Conservation (phyloP, 2,797 vertebrate genomes). For the Emys orbicularis region DNA sequence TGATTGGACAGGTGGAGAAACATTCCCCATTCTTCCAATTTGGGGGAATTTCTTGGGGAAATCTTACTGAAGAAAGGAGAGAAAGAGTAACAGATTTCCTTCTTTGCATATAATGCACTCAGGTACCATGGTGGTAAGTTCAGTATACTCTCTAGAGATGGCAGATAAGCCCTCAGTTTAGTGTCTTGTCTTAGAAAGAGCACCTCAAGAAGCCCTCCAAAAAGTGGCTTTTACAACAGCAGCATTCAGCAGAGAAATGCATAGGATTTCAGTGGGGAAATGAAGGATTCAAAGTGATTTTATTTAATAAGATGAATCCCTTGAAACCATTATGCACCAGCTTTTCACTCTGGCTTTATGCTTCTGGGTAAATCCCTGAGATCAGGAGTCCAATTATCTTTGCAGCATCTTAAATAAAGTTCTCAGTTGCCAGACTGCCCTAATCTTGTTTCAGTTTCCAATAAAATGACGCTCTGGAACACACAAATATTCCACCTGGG, state of each 20-base stretch:
- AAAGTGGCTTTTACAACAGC: not conserved
- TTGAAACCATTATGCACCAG: not conserved
- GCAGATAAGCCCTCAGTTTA: not conserved
- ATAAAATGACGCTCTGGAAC: not conserved
- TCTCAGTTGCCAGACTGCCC: not conserved
- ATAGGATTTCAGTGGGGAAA: not conserved
- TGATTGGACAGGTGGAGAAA: not conserved
- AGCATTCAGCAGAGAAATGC: not conserved
- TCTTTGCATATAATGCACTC: not conserved
- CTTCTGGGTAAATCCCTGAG: not conserved
- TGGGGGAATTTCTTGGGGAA: not conserved
- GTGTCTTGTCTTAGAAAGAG: not conserved
- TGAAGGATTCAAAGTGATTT: constrained; percentile 13
- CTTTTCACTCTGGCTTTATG: not conserved
- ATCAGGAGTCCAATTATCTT: constrained; percentile 1
- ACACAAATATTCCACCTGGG: not conserved
- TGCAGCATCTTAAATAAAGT: not conserved
- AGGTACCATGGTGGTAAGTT: not conserved
- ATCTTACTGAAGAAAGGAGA: not conserved
- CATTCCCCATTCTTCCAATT: not conserved
- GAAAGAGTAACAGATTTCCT: not conserved
- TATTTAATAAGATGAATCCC: not conserved
- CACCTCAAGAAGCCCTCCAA: not conserved
- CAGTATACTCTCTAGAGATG: not conserved
- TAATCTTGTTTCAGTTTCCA: not conserved